Evolutionary conservation across 2,888 invertebrate genomes (phyloP), one percentile per base, ranked within the genome.

Genomic region (Phengaris alcon): DNA sequence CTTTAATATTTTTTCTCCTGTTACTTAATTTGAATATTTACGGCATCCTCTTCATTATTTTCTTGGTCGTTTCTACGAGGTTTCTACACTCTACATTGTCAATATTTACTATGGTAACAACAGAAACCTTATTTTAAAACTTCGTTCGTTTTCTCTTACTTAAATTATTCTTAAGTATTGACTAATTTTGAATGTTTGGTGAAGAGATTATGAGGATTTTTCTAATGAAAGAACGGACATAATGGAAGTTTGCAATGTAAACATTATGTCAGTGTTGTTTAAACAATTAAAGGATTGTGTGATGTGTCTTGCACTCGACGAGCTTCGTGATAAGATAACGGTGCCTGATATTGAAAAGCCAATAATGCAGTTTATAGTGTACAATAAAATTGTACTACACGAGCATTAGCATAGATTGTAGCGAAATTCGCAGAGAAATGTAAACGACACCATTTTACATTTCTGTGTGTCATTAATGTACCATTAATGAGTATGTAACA

Each of bases 201-300:
- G 64, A 22, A 64, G 64, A 12, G 64, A 64, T 64, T 64, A 6
- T 6, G 44, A 35, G 35, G 64, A 64, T 64, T 64, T 64, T 9
- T 13, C 64, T 64, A 6, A 64, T 64, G 64, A 64, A 44, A 64
- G 64, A 64, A 64, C 64, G 13, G 35, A 64, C 64, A 44, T 64
- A 44, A 64, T 35, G 64, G 64, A 44, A 64, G 64, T 44, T 64
- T 64, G 35, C 44, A 64, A 64, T 12, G 35, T 64, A 44, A 64
- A 64, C 64, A 64, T 64, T 64, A 35, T 35, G 64, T 64, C 64
- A 64, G 64, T 35, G 64, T 12, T 9, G 52, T 64, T 64, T 64
- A 10, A 64, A 64, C 64, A 64, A 64, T 64, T 35, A 35, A 64
- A 64, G 64, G 64, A 64, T 64, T 64, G 35, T 22, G 35, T 35